A percentile compares a stretch with the other conserved stretches of the same genome.
Conservation (phyloP, 2,888 invertebrate species). For the Agonopterix subpropinquella region DNA sequence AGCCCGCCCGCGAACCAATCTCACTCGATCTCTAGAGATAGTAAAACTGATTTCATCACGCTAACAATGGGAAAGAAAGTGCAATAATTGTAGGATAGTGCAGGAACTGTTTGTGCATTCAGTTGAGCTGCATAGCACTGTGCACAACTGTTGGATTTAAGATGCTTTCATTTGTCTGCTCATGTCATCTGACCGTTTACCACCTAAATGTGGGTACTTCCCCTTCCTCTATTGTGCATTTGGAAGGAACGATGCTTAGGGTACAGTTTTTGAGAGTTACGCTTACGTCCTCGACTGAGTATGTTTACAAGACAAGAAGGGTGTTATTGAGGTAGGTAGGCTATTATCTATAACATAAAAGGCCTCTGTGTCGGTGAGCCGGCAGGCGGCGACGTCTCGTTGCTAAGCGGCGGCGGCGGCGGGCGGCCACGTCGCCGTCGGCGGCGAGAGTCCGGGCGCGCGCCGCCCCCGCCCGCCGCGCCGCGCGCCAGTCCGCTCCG, state of each 20-base stretch:
- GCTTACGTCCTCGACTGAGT: not conserved
- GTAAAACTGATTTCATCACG: slow-evolving; percentile 64
- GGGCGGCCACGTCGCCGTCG: slow-evolving; percentile 12
- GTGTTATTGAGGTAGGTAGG: not conserved
- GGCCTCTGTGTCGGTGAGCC: slow-evolving; percentile 2
- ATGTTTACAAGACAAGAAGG: not conserved
- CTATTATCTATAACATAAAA: not conserved
- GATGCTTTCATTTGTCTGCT: slow-evolving; percentile 9
- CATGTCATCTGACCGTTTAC: no score
- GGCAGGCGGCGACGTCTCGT: slow-evolving; percentile 47
- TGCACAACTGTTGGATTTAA: no score
- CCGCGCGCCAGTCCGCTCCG: slow-evolving; percentile 50
- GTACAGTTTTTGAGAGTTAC: no score
- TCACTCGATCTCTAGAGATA: slow-evolving; percentile 65
- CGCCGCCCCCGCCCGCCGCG: slow-evolving; percentile 21
- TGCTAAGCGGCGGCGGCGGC: slow-evolving; percentile 51
- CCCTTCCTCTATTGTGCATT: no score
- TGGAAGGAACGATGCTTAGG: no score
- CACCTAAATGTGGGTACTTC: no score
- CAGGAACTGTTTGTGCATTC: slow-evolving; percentile 41
- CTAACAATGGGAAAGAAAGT: slow-evolving; percentile 70
- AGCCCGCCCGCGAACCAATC: slow-evolving; percentile 37
- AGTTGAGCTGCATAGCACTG: slow-evolving; percentile 12
- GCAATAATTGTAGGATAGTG: slow-evolving; percentile 67
- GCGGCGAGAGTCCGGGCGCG: slow-evolving; percentile 19